These are phyloP conservation scores for Euwallacea similis DNA, from an alignment of 1,140 invertebrate species.

Conservation along the genomic window DNA sequence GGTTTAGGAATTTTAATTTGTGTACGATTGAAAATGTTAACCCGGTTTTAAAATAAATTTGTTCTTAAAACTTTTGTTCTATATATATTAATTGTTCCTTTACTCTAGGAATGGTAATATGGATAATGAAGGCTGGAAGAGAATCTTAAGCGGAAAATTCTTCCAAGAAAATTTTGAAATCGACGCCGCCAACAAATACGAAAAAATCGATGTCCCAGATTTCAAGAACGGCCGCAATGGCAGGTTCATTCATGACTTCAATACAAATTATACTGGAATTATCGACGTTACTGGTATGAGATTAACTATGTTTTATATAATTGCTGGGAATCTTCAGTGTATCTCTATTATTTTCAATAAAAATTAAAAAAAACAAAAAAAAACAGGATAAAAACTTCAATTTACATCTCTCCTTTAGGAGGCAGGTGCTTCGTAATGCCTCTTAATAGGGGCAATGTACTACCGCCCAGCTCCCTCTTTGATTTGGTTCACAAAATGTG, in stretches of 20 bases:
- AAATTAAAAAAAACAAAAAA: no score
- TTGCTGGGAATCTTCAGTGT: no score
- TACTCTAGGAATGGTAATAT: conserved; percentile 34
- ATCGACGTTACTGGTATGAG: conserved; percentile 69
- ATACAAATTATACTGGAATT: conserved; percentile 80
- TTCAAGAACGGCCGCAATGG: conserved; percentile 76
- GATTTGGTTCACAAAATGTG: conserved; percentile 81
- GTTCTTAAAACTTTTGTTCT: no score
- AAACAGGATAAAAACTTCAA: no score
- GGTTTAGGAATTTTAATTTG: no score
- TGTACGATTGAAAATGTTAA: no score
- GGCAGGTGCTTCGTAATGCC: conserved; percentile 87
- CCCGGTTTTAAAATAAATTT: no score
- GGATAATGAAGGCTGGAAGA: conserved; percentile 49
- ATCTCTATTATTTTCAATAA: no score
- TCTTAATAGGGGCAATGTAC: conserved; percentile 73
- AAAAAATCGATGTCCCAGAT: conserved; percentile 79
- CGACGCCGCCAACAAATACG: conserved; percentile 67
- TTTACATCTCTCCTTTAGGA: conserved; percentile 3
- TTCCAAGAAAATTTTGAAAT: conserved; percentile 80
- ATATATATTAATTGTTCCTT: no score
- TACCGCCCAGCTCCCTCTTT: conserved; percentile 75
- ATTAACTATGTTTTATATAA: not conserved
- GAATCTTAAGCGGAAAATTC: conserved; percentile 53
- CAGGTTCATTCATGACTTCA: conserved; percentile 88